Evolutionary conservation across 2,888 invertebrate species (phyloP).

Genomic region (Augiades crinisus): DNA sequence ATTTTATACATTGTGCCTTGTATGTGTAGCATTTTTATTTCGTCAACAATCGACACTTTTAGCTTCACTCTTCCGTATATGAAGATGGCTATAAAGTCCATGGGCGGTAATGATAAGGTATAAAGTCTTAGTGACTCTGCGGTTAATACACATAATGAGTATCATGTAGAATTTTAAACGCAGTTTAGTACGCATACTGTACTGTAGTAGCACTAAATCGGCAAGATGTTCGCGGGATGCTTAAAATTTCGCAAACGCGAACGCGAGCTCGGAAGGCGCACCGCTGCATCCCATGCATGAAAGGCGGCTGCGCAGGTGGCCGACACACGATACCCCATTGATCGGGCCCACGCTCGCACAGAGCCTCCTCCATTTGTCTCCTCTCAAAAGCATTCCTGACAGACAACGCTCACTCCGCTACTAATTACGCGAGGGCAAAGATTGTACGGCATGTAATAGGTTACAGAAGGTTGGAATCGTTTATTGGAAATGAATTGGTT

Average conservation of each 20-base stretch:
- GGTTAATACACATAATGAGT: no score
- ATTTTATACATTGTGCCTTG: no score
- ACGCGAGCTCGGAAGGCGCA: constrained; percentile 27
- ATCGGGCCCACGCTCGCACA: constrained; percentile 51
- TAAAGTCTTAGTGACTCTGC: no score
- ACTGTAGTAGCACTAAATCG: not conserved
- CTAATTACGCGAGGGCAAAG: constrained; percentile 70
- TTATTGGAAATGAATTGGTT: no score
- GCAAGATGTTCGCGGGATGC: not conserved
- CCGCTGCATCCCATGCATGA: constrained; percentile 35
- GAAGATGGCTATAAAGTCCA: no score
- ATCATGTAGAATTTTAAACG: no score
- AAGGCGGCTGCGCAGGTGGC: constrained; percentile 70
- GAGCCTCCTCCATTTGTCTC: constrained; percentile 69
- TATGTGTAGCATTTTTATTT: no score
- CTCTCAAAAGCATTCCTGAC: constrained; percentile 73
- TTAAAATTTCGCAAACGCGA: constrained; percentile 34
- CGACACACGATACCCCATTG: constrained; percentile 77
- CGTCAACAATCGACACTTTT: no score
- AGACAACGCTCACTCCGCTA: constrained; percentile 72
- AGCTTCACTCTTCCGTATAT: no score
- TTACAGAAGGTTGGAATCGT: no score
- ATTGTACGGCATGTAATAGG: constrained; percentile 37
- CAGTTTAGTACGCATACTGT: not conserved
- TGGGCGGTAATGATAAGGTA: no score